Conservation (phyloP, 2,797 vertebrate species). For the Mormyrus proboscirostris region DNA sequence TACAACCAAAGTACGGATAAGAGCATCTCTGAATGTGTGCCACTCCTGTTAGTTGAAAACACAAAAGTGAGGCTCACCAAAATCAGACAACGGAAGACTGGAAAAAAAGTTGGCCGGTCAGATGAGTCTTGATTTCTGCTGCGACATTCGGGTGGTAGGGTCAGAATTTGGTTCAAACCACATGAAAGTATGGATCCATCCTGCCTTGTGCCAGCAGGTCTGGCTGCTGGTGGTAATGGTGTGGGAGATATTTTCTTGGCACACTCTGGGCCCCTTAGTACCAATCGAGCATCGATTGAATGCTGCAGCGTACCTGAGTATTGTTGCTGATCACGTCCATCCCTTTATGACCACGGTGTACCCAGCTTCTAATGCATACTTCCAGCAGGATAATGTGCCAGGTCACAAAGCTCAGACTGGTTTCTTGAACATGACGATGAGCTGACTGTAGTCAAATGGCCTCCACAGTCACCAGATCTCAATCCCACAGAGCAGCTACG, state of each 20-base stretch:
- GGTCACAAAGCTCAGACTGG: no score
- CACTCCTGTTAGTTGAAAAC: neutral
- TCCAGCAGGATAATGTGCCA: no score
- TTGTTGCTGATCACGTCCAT: no score
- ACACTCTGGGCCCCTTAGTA: neutral
- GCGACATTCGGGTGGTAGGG: neutral
- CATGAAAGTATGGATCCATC: neutral
- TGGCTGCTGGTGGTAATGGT: neutral
- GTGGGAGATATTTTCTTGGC: neutral
- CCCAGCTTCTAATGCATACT: no score
- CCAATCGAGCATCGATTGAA: neutral
- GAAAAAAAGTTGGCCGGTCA: neutral
- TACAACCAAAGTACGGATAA: neutral
- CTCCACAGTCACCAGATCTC: neutral
- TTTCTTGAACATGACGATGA: neutral
- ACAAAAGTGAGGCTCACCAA: neutral
- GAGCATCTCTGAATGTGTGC: neutral
- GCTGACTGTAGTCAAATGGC: neutral
- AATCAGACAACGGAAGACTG: neutral
- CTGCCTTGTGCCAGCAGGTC: neutral
- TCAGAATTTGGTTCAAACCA: neutral
- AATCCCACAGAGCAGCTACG: neutral
- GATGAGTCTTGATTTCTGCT: neutral
- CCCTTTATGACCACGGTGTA: no score
- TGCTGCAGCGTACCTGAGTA: no score